Evolutionary conservation across 2,888 invertebrate species (phyloP).

Genomic region (Colostygia pectinataria): DNA sequence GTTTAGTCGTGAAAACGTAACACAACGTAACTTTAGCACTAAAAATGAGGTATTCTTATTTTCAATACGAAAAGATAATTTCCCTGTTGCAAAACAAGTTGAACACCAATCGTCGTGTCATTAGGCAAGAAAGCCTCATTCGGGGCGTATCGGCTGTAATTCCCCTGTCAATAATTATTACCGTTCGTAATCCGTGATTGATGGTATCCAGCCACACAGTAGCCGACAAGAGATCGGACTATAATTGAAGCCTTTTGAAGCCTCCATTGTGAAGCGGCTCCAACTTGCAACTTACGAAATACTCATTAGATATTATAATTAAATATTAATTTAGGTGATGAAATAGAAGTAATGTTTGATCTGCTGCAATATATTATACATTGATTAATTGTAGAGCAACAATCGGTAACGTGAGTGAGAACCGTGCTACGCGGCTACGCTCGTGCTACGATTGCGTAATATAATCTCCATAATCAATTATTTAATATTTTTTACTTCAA

Average conservation of each 20-base stretch:
- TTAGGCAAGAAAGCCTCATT: conserved; percentile 53
- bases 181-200: conserved; percentile 70
- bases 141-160: conserved; percentile 51
- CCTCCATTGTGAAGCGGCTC: conserved; percentile 51
- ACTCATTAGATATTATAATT: conserved; percentile 70
- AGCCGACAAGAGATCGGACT: conserved; percentile 54
- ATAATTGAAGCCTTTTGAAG: conserved; percentile 58
- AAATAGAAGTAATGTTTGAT: conserved; percentile 54
- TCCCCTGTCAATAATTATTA: conserved; percentile 75
- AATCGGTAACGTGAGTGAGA: conserved; percentile 35
- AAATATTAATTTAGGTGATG: conserved; percentile 57
- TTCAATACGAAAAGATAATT: conserved; percentile 1
- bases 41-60: too few relatives aligned
- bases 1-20: too few relatives aligned
- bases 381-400: conserved; percentile 48
- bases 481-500: too few relatives aligned
- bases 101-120: conserved; percentile 36
- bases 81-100: conserved; percentile 33
- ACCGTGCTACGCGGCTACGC: conserved; percentile 39
- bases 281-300: conserved; percentile 30
- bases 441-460: conserved; percentile 35
- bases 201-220: conserved; percentile 60
- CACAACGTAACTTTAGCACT: too few relatives aligned
- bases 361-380: conserved; percentile 44
- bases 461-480: too few relatives aligned